These are phyloP conservation scores for Octomys mimax DNA, from an alignment of 2,797 vertebrate genomes.

Conservation along the genomic window DNA sequence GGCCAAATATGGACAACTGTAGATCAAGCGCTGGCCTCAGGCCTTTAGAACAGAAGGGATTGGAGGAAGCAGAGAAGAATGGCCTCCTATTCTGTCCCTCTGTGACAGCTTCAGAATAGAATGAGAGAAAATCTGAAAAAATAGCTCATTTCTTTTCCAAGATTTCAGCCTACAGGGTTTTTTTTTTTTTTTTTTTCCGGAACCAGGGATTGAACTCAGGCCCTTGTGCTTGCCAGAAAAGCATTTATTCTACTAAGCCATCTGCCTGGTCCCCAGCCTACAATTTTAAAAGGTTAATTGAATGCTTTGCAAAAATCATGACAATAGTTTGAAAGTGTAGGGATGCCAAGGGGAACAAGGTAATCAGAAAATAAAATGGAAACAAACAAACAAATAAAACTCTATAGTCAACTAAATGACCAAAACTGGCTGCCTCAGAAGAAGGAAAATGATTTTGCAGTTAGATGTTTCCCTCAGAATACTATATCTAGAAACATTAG, in stretches of 20 bases:
- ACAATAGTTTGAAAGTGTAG: background rate
- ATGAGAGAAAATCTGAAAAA: conserved; percentile 49
- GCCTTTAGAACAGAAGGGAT: background rate
- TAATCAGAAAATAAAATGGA: background rate
- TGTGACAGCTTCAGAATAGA: background rate
- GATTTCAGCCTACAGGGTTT: background rate
- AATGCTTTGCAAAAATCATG: background rate
- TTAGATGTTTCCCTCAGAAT: background rate
- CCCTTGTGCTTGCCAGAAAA: too few species aligned
- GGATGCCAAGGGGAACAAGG: conserved; percentile 5
- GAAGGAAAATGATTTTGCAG: background rate
- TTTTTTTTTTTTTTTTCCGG: too few species aligned
- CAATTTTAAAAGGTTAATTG: conserved; percentile 28
- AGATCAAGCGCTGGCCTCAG: background rate
- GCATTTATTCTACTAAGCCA: too few species aligned
- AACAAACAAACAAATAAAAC: background rate
- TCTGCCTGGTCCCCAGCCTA: too few species aligned
- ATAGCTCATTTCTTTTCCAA: conserved; percentile 45
- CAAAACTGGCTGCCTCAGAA: background rate
- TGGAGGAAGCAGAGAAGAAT: background rate
- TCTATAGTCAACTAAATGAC: background rate
- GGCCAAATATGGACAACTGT: background rate
- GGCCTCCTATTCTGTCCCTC: background rate
- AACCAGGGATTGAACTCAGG: too few species aligned
- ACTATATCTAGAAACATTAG: background rate